Base-by-base conservation (phyloP, 2,888 invertebrate species). In the Acleris holmiana region DNA sequence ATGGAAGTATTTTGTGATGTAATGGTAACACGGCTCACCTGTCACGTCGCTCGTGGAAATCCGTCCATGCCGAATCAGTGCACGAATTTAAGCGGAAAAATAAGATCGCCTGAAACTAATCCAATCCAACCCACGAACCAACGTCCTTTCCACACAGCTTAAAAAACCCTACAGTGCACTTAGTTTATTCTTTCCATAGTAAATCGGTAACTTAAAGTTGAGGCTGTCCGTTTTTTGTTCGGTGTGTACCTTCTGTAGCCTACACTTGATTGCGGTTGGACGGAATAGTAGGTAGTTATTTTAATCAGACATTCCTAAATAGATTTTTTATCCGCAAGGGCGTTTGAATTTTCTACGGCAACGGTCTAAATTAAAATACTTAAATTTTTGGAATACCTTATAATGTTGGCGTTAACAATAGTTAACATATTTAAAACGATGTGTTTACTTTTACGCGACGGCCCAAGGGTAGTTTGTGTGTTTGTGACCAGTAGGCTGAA, bases 301-400 rank as follows among this genome's bases (percentile, higher is more conserved):
- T 88, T 88, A 88, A 90, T 89, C 89, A 86, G 86, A 84, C 83
- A 89, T 90, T 90, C 88, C 86, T 79, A 76, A 82, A 80, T 77
- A 75, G 78, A 77, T 83, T 88, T 89, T 86, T 85, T 82, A 79
- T 77, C 74, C 73, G 75, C 60, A 47, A 73, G 73, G 73, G 73
- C 73, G 73, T 75, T 82, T 80, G 78, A 70, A 77, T 80, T 84
- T 84, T 86, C 85, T 83, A 75, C 72, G 68, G 67, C 67, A 66
- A 60, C 41, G 53, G 67, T 69, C 68, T 73, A 74, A 70, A 72
- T 73, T 68, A 70, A 65, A 76, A 72, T 74, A 75, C 73, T 70
- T 71, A 53, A 41, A 58, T 58, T 46, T 49, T 44, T 41, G 29
- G 59, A 50, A 46, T 55, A 15, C 41, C 40, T 29, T 25, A 4